Evolutionary conservation across 2,888 invertebrate genomes (phyloP).

Genomic region (Spodoptera exigua): DNA sequence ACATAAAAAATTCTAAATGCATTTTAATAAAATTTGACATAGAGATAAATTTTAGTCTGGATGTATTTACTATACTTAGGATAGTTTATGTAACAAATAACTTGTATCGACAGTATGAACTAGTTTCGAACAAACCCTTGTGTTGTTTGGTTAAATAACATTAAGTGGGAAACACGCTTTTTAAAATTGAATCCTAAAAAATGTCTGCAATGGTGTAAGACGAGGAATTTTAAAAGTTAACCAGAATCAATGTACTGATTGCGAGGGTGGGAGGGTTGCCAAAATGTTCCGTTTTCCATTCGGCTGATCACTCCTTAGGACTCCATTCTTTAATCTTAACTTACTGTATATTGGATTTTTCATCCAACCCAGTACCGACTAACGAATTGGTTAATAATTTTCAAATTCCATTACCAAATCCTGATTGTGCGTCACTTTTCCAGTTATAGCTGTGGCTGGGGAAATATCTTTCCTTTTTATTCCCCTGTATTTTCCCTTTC

Average conservation of each 20-base stretch:
- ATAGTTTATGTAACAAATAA: too few species aligned
- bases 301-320: conserved; percentile 43
- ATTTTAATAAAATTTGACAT: too few species aligned
- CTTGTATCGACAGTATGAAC: too few species aligned
- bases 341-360: conserved; percentile 48
- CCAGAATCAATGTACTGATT: conserved; percentile 66
- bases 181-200: not conserved
- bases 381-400: conserved; percentile 35
- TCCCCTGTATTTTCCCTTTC: conserved; percentile 22
- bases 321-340: conserved; percentile 53
- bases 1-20: too few species aligned
- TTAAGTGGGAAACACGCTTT: too few species aligned
- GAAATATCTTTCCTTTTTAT: conserved; percentile 5
- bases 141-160: too few species aligned
- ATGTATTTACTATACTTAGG: too few species aligned
- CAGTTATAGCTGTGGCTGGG: conserved; percentile 1
- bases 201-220: conserved; percentile 52
- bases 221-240: conserved; percentile 47
- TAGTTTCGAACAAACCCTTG: too few species aligned
- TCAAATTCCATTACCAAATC: conserved; percentile 32
- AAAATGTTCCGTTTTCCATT: conserved; percentile 56
- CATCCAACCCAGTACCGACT: conserved; percentile 3
- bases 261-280: conserved; percentile 43
- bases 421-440: conserved; percentile 10
- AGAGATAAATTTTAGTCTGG: too few species aligned